Evolutionary conservation across 2,888 invertebrate species (phyloP).

Genomic region (Hemistola chrysoprasaria): DNA sequence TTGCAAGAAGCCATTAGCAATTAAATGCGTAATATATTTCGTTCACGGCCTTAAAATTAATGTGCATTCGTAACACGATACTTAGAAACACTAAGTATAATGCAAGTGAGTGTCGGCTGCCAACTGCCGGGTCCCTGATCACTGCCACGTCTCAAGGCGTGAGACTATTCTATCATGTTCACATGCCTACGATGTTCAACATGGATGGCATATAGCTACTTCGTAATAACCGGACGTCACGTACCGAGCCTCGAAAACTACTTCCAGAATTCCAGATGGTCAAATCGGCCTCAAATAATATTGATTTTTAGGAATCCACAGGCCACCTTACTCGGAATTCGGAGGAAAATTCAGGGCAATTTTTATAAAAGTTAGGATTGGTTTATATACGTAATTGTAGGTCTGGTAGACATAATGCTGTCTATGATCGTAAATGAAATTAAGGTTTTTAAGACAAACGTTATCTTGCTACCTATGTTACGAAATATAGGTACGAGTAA

Average conservation of each 20-base stretch:
- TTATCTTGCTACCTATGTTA: constrained; percentile 26
- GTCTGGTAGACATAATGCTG: too few relatives aligned
- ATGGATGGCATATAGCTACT: constrained; percentile 21
- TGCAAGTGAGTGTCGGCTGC: constrained; percentile 34
- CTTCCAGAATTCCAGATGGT: constrained; percentile 47
- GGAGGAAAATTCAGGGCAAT: not conserved
- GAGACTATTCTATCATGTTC: constrained; percentile 51
- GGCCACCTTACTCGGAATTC: not conserved
- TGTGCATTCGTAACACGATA: constrained; percentile 39
- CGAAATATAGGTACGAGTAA: constrained; percentile 22
- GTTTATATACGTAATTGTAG: too few relatives aligned
- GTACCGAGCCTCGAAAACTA: constrained; percentile 45
- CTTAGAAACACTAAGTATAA: constrained; percentile 41
- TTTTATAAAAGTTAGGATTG: too few relatives aligned
- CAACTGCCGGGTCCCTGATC: constrained; percentile 33
- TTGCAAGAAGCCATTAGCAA: constrained; percentile 31
- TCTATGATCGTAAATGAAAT: not conserved
- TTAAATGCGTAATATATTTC: constrained; percentile 32
- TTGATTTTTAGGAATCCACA: constrained; percentile 36
- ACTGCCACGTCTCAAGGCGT: constrained; percentile 37
- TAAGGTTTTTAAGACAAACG: constrained; percentile 4
- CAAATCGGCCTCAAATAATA: constrained; percentile 40
- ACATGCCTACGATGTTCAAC: too few relatives aligned
- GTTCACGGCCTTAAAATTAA: constrained; percentile 40
- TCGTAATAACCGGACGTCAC: constrained; percentile 60